Base-by-base conservation (phyloP, 2,113 vertebrate species). In the Tor tambroides region DNA sequence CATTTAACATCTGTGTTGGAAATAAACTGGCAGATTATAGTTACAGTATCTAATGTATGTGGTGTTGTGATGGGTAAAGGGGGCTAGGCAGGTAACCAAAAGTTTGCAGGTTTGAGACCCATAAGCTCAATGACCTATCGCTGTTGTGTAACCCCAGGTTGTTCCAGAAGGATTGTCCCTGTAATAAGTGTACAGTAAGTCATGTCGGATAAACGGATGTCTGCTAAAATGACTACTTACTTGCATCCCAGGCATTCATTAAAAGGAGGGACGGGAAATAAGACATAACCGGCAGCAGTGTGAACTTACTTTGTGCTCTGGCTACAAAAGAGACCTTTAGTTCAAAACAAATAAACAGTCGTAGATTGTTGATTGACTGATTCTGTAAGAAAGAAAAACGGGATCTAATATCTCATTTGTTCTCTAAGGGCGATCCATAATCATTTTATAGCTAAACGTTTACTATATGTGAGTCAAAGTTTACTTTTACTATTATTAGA, bases 181-280 rank as follows among this genome's bases (percentile, higher is more conserved):
- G 43, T 71, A 83, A 83, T 83, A 71, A 51, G 63, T 51, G 17
- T 51, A 67, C 1, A 5, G 61, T 82, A 82, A 83, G 63, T 83
- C 80, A 83, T 69, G 69, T 83, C 10, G 17, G 80, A 83, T 83
- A 69, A 71, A 35, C 63, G 28, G 63, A 83, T 71, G 81, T 83
- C 65, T 83, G 63, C 81, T 54, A 83, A 71, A 83, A 83, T 71
- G 65, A 83, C 41, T 83, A 71, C 80, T 63, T 82, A 28, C 49
- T 82, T 82, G 38, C 54, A 12, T 83, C 43, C 26, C 71, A 83
- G 43, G 65, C 65, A 54, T 83, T 83, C 81, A 83, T 83, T 83
- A 83, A 83, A 83, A 71, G 81, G 26, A 83, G 81, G 65, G 65
- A 83, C 0, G 28, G 65, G 28, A 71, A 83, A 83, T 83, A 17